Conservation (phyloP, 2,888 invertebrate genomes). For the Cosmopolites sordidus region DNA sequence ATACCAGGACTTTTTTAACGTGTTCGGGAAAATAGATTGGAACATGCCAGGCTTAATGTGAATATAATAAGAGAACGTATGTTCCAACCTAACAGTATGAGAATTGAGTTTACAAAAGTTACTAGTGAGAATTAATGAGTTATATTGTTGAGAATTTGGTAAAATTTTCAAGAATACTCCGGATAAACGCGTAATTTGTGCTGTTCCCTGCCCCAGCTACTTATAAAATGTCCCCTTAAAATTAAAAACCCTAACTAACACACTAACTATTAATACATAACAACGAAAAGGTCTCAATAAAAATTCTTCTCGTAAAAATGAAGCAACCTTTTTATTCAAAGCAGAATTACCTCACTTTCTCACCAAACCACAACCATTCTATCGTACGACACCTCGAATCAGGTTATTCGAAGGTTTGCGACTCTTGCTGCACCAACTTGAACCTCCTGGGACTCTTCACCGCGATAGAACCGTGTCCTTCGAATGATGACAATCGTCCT, state of each 20-base stretch:
- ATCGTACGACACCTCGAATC: too few species aligned
- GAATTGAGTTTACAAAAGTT: too few species aligned
- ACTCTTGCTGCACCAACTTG: constrained; percentile 86
- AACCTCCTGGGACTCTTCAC: constrained; percentile 84
- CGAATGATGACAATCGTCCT: constrained; percentile 62
- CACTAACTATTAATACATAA: constrained; percentile 15
- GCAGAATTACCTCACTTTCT: too few species aligned
- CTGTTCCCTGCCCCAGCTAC: constrained; percentile 30
- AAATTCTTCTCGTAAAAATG: too few species aligned
- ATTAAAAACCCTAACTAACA: constrained; percentile 12
- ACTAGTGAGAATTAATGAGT: background rate
- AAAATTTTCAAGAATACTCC: background rate
- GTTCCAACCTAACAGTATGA: background rate
- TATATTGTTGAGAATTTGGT: too few species aligned
- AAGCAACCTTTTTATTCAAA: too few species aligned
- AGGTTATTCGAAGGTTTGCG: constrained; percentile 79
- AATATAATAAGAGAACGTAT: background rate
- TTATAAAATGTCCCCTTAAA: constrained; percentile 22
- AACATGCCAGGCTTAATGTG: too few species aligned
- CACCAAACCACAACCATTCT: background rate
- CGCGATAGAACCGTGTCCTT: constrained; percentile 73
- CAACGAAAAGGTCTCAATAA: too few species aligned
- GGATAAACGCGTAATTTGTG: constrained; percentile 17
- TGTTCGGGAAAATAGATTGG: too few species aligned
- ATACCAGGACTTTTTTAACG: too few species aligned